phyloP scores from a whole-genome alignment of 1,140 invertebrate genomes.

The Acarapis woodi region DNA sequence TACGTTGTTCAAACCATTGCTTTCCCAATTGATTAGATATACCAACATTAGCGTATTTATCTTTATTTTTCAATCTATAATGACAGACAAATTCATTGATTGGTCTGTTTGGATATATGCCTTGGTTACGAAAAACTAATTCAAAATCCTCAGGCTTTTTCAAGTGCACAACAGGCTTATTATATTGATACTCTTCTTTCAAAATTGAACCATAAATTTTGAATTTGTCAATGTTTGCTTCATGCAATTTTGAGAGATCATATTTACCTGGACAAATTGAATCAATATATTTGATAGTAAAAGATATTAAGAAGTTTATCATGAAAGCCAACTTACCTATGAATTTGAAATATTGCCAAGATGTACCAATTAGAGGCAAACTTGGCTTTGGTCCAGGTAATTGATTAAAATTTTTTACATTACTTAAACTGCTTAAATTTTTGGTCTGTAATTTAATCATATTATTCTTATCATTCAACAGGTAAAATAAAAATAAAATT shows the following conservation, averaged over 20 bases:
- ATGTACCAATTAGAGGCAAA: conserved; percentile 42
- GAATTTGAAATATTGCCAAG: conserved; percentile 33
- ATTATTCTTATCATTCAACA: too few species aligned
- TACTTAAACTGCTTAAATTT: too few species aligned
- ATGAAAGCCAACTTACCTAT: conserved; percentile 4
- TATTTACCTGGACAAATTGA: too few species aligned
- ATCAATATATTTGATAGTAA: conserved; percentile 16
- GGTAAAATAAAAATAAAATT: too few species aligned
- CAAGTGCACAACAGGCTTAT: conserved; percentile 17
- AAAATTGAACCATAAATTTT: conserved; percentile 15
- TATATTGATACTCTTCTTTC: conserved; percentile 14
- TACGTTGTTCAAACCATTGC: conserved; percentile 18
- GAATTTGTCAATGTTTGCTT: conserved; percentile 42
- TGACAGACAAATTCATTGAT: conserved; percentile 12
- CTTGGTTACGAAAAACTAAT: conserved; percentile 16
- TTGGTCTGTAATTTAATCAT: too few species aligned
- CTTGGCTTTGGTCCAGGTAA: conserved; percentile 37
- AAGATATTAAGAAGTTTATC: neutral
- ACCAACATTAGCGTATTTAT: conserved; percentile 22
- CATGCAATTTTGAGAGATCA: conserved; percentile 38
- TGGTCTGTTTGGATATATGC: conserved; percentile 11
- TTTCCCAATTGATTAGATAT: conserved; percentile 24
- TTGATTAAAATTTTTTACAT: conserved; percentile 7
- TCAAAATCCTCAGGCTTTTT: conserved; percentile 21
- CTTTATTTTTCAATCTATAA: conserved; percentile 13